Evolutionary conservation across 2,888 invertebrate genomes (phyloP), one percentile per base, ranked within the genome.

Genomic region (Chouioia cunea): DNA sequence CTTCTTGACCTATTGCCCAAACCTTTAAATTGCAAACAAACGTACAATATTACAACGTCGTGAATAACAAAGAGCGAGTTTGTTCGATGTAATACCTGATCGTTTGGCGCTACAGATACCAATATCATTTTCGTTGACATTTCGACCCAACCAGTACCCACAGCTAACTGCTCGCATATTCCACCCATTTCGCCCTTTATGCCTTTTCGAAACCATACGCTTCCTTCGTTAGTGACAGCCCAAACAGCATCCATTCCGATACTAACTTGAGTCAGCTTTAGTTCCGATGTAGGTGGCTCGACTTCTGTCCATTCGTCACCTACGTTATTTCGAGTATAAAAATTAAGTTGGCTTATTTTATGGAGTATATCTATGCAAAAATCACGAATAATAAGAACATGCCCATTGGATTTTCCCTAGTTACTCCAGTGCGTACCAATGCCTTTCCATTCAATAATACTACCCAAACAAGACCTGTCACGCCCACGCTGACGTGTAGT

Each of bases 381-480:
- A 18, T 46, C 60, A 46, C 48, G 23, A 15, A 48, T 43, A 1
- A 36, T 43, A 48, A 27, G 48, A 36, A 68, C 78, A 56, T 88
- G 86, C 93, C 93, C 80, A 89, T 89, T 56, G 89, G 88, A 79
- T 89, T 90, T 79, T 95, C 93, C 80, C 95, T 90, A 10, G 92
- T 93, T n/a, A 97, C 89, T 27, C 95, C 95, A 70, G 91, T 91
- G 74, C 97, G 90, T 62, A 96, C 92, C 54, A 97, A 88, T 23
- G 92, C 93, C 77, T 92, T 89, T 0, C 97, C 97, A 80, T 93
- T 92, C 89, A 93, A 92, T 3, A 96, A 89, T 47, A 94, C 88
- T 12, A 94, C 93, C 96, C 97, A 97, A 0, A 96, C 93, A 66
- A 95, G 87, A 0, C 96, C 97, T 8, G 93, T 92, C 2, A 95